These are phyloP conservation scores for Dicyrtomina minuta DNA, from an alignment of 2,888 invertebrate genomes.

Conservation along the genomic window DNA sequence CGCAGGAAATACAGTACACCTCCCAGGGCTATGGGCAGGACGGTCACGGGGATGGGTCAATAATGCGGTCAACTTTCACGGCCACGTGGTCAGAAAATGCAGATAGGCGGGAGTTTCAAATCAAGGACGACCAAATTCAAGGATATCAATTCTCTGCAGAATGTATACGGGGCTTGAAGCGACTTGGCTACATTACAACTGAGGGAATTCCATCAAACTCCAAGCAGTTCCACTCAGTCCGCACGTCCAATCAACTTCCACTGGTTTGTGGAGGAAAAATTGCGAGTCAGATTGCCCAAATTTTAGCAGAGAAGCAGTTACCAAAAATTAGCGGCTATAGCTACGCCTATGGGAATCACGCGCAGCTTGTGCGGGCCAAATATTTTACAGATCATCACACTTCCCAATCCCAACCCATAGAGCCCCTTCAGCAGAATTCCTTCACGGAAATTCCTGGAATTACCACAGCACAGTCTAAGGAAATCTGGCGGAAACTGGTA, in stretches of 20 bases:
- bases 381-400: background rate
- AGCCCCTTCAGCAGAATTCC: too few relatives aligned
- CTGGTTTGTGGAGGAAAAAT: background rate
- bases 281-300: background rate
- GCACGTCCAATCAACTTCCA: background rate
- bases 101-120: background rate
- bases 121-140: background rate
- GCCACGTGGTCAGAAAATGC: constrained; percentile 36
- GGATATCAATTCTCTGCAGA: too few relatives aligned
- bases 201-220: background rate
- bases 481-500: background rate
- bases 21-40: constrained; percentile 47
- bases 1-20: constrained; percentile 41
- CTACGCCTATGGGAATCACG: constrained; percentile 14
- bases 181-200: background rate
- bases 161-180: background rate
- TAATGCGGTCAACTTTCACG: constrained; percentile 39
- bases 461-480: background rate
- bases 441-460: too few relatives aligned
- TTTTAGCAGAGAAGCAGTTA: background rate
- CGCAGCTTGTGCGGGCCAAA: constrained; percentile 5
- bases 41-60: constrained; percentile 42
- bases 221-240: too few relatives aligned
- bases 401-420: background rate
- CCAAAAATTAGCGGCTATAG: too few relatives aligned